Conservation (phyloP, 2,797 vertebrate species). For the Xiphophorus birchmanni region DNA sequence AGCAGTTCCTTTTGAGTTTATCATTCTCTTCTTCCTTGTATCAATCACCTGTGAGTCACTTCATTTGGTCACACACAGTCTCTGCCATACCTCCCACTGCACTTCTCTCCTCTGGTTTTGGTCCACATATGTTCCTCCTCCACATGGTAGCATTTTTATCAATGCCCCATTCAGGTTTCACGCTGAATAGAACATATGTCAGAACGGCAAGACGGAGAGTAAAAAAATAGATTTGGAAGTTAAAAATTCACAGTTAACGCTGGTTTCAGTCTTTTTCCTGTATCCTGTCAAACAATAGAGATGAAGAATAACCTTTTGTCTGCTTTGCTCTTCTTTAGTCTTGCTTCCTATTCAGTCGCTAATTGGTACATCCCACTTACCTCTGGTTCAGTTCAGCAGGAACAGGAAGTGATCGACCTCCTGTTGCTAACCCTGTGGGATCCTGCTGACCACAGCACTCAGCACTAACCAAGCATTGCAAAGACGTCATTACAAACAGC, state of each 20-base stretch:
- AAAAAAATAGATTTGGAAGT: slow-evolving; percentile 54
- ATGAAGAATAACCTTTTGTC: slow-evolving; percentile 64
- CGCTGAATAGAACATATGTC: slow-evolving; percentile 38
- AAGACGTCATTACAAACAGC: slow-evolving; percentile 71
- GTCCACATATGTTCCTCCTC: slow-evolving; percentile 35
- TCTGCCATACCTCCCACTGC: slow-evolving; percentile 51
- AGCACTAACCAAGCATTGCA: slow-evolving; percentile 61
- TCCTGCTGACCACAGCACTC: slow-evolving; percentile 73
- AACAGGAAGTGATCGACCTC: slow-evolving; percentile 76
- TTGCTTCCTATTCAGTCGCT: slow-evolving; percentile 75
- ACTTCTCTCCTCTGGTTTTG: slow-evolving; percentile 42
- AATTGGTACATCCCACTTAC: slow-evolving; percentile 74
- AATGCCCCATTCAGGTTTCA: slow-evolving; percentile 13
- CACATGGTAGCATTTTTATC: slow-evolving; percentile 23
- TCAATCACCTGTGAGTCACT: slow-evolving; percentile 65
- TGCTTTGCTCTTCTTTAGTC: slow-evolving; percentile 53
- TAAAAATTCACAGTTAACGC: slow-evolving; percentile 47
- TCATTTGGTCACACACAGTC: slow-evolving; percentile 54
- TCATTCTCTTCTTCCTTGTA: slow-evolving; percentile 46
- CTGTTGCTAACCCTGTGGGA: slow-evolving; percentile 69
- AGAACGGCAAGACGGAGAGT: slow-evolving; percentile 26
- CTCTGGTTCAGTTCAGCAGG: slow-evolving; percentile 55
- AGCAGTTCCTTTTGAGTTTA: slow-evolving; percentile 60
- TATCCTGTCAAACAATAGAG: slow-evolving; percentile 58
- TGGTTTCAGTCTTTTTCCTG: slow-evolving; percentile 53